Evolutionary conservation across 1,140 invertebrate species (phyloP), one percentile per base, ranked within the genome.

Genomic region (Galleria mellonella): DNA sequence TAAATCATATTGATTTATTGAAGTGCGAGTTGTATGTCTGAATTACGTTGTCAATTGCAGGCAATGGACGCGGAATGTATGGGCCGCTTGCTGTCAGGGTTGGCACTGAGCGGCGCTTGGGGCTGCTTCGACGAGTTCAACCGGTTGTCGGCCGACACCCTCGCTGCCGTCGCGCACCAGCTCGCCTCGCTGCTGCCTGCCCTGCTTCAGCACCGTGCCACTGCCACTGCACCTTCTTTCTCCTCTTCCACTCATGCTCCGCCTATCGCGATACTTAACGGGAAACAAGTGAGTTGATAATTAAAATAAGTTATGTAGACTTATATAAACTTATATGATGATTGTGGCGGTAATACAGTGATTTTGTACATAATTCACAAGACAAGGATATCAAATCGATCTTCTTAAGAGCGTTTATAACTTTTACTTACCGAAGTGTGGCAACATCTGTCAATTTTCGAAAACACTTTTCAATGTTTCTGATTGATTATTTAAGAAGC

Each of bases 81-180:
- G 94, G 94, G 93, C 11, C 88, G 97, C 41, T 96, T 99, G 63
- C 90, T 99, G 39, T 93, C 95, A 27, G 98, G 98, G 0, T 67
- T 99, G 32, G 95, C 96, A 0, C 93, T 96, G 75, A 95, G 95
- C 81, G 97, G 97, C n/a, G 96, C 97, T 29, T 99, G 97, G 97
- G 97, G 97, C 17, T 99, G 97, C 86, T 99, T 99, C 86, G 97
- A 99, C 86, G 97, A 99, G 87, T 98, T 99, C 82, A 99, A 99
- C 87, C 92, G 98, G 8, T 86, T 99, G 10, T 94, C 98, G 64
- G 94, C 97, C 75, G 92, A 93, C 32, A 98, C 97, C 4, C 86
- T 99, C 29, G 98, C 97, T 11, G 93, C 96, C 4, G 93, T 98
- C 3, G 95, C 97, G 0, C 57, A 83, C 77, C 59, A 99, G 81